phyloP scores from a whole-genome alignment of 2,797 vertebrate species.

The Scomberomorus guttatus region DNA sequence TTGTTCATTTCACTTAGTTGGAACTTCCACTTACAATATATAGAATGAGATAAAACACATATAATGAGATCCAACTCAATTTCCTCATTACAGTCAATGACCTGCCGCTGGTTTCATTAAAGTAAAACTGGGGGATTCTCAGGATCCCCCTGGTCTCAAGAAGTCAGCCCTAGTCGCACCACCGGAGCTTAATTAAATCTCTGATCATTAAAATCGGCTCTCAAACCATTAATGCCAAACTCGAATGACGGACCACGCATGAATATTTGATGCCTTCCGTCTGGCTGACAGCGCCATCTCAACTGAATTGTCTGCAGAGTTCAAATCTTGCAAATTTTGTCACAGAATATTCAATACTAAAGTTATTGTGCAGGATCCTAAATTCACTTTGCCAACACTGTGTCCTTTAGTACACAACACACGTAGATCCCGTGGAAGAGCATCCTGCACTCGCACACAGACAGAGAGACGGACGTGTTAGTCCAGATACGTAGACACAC shows the following conservation, averaged over 20 bases:
- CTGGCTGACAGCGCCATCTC: conserved; percentile 16
- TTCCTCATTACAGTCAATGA: conserved; percentile 68
- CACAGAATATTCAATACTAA: conserved; percentile 32
- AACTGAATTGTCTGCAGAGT: conserved; percentile 1
- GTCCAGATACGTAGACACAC: not conserved
- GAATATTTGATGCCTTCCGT: conserved; percentile 66
- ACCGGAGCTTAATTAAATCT: conserved; percentile 72
- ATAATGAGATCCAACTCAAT: conserved; percentile 66
- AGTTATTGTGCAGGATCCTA: not conserved
- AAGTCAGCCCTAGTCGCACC: conserved; percentile 32
- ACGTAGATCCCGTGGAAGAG: not conserved
- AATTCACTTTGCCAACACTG: conserved; percentile 1
- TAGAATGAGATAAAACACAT: conserved; percentile 45
- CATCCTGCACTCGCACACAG: conserved; percentile 12
- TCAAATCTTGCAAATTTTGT: conserved; percentile 38
- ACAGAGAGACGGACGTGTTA: not conserved
- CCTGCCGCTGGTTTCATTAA: conserved; percentile 73
- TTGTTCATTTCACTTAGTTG: not conserved
- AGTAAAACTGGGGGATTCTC: conserved; percentile 49
- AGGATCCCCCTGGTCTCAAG: conserved; percentile 47
- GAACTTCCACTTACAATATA: conserved; percentile 3
- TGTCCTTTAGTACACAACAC: conserved; percentile 47
- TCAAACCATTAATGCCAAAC: conserved; percentile 42
- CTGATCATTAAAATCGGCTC: conserved; percentile 68
- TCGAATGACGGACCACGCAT: conserved; percentile 35